These are phyloP conservation scores for Platyura marginata DNA, from an alignment of 1,140 invertebrate genomes.

Conservation along the genomic window DNA sequence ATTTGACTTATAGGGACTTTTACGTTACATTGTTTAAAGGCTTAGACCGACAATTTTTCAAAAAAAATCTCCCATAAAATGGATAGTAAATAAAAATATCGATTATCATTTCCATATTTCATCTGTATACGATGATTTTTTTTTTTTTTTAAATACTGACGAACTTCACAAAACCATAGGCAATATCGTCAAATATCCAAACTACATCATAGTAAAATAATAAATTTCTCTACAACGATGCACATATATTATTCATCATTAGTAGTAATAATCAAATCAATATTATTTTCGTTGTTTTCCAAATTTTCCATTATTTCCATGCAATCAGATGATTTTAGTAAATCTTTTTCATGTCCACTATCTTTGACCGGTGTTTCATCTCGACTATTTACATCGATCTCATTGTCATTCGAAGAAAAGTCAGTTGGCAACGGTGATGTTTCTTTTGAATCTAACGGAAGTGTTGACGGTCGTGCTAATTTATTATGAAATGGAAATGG, in stretches of 20 bases:
- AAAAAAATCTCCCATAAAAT: too few species aligned
- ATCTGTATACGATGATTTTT: too few species aligned
- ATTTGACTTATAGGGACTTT: too few species aligned
- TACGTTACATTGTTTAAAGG: too few species aligned
- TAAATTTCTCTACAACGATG: too few species aligned
- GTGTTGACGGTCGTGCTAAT: slow-evolving; percentile 14
- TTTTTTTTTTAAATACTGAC: too few species aligned
- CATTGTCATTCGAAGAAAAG: neutral
- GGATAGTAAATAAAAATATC: too few species aligned
- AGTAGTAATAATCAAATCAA: neutral
- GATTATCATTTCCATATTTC: too few species aligned
- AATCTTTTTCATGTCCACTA: neutral
- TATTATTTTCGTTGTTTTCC: neutral
- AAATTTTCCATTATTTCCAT: neutral
- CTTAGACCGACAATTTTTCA: too few species aligned
- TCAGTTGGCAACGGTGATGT: neutral
- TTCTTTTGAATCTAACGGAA: slow-evolving; percentile 13
- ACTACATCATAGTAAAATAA: too few species aligned
- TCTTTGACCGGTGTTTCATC: neutral
- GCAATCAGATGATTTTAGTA: neutral
- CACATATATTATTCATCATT: neutral
- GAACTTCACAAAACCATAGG: too few species aligned
- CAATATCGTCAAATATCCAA: too few species aligned
- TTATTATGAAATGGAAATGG: slow-evolving; percentile 19
- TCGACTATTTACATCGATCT: neutral